A percentile compares a stretch with the other conserved stretches of the same genome.
These are phyloP conservation scores for Lanistes nyassanus DNA, from an alignment of 1,140 invertebrate genomes.

Conservation along the genomic window DNA sequence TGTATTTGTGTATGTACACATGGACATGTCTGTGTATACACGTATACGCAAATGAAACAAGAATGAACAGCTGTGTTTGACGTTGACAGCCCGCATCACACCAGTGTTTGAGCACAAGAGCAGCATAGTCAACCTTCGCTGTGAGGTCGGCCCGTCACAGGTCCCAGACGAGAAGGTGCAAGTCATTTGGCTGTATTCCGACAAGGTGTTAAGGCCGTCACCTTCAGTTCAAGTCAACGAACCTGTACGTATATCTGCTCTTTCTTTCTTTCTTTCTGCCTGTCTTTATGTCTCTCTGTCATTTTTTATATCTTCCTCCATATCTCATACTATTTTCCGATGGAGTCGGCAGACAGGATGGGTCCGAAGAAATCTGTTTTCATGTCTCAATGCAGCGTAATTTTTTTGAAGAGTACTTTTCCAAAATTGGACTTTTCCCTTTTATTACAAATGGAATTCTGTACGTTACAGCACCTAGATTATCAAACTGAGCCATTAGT, in stretches of 20 bases:
- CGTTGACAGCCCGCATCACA: constrained; percentile 22
- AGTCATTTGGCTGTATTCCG: constrained; percentile 15
- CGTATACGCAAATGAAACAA: no score
- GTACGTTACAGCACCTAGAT: no score
- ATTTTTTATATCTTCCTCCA: not conserved
- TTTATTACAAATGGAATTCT: no score
- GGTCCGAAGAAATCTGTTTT: not conserved
- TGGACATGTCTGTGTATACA: no score
- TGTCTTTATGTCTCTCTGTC: no score
- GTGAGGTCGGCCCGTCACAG: not conserved
- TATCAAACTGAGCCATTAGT: no score
- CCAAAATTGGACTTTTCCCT: no score
- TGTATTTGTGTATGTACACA: no score
- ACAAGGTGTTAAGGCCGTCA: constrained; percentile 6
- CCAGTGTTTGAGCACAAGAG: constrained; percentile 23
- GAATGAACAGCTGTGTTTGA: not conserved
- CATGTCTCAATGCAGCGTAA: not conserved
- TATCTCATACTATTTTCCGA: not conserved
- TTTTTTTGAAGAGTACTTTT: not conserved
- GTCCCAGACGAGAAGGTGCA: not conserved
- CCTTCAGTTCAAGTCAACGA: constrained; percentile 1
- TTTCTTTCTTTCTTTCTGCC: no score
- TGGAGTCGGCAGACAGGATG: not conserved
- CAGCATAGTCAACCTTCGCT: constrained; percentile 20
- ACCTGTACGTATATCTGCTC: constrained; percentile 9